Evolutionary conservation across 2,113 vertebrate genomes (phyloP).

Genomic region (Percina caprodes): DNA sequence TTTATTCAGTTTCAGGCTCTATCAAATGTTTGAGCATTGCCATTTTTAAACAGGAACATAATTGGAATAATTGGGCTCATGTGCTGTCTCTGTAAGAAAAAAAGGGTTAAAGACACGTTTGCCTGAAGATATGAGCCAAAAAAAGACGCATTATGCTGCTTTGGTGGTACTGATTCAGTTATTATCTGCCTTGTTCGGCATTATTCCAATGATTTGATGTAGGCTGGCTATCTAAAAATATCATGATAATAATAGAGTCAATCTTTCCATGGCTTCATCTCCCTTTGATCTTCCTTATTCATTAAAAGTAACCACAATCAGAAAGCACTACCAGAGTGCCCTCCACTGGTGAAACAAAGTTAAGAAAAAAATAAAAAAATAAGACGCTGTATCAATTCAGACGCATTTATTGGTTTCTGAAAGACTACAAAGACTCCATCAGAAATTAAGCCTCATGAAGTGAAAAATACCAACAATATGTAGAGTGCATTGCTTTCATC

Average conservation of each 20-base stretch:
- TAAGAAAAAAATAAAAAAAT: neutral
- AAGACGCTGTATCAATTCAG: neutral
- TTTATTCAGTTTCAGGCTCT: neutral
- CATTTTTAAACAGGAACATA: neutral
- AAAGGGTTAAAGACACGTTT: neutral
- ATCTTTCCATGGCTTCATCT: constrained; percentile 2
- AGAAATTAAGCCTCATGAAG: constrained; percentile 66
- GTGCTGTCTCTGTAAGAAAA: neutral
- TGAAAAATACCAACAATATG: constrained; percentile 54
- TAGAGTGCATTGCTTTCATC: constrained; percentile 66
- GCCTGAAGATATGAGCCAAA: neutral
- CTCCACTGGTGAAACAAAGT: constrained; percentile 53
- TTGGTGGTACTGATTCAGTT: neutral
- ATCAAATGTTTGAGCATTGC: neutral
- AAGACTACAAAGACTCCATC: constrained; percentile 30
- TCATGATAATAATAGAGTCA: constrained; percentile 13
- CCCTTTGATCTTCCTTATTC: constrained; percentile 10
- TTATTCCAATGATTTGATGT: constrained; percentile 44
- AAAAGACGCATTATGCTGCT: neutral
- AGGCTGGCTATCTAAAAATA: constrained; percentile 43
- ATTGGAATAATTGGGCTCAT: neutral
- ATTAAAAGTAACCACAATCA: too few relatives aligned
- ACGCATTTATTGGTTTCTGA: constrained; percentile 62
- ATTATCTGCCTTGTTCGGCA: constrained; percentile 17
- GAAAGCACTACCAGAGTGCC: constrained; percentile 40